phyloP scores from a whole-genome alignment of 2,113 vertebrate species.

The Brachyhypopomus occidentalis region DNA sequence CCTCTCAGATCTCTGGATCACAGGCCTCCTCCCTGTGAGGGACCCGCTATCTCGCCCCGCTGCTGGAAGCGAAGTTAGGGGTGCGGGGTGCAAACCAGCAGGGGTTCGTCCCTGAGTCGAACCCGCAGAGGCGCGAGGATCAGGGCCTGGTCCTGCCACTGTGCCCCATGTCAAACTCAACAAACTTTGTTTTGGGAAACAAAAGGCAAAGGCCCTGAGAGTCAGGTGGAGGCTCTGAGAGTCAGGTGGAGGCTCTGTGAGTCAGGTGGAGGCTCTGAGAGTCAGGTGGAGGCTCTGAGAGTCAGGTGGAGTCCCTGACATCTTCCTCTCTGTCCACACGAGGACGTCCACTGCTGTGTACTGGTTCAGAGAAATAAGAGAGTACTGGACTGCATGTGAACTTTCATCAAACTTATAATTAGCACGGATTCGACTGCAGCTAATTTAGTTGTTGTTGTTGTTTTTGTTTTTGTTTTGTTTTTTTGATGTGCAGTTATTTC shows the following conservation, averaged over 20 bases:
- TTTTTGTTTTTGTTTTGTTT: neutral
- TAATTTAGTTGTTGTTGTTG: neutral
- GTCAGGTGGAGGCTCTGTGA: neutral
- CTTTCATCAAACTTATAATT: slow-evolving; percentile 31
- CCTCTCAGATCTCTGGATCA: neutral
- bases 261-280: neutral
- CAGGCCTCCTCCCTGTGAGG: neutral
- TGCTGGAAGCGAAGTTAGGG: neutral
- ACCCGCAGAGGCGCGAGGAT: slow-evolving; percentile 77
- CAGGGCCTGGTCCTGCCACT: slow-evolving; percentile 73
- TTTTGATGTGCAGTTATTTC: neutral
- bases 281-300: neutral
- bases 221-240: neutral
- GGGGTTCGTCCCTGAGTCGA: slow-evolving; percentile 67
- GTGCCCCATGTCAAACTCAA: slow-evolving; percentile 74
- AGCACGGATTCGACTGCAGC: neutral
- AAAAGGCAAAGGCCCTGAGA: slow-evolving; percentile 60
- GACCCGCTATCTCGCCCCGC: neutral
- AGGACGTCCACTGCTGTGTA: slow-evolving; percentile 59
- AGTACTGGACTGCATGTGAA: slow-evolving; percentile 11
- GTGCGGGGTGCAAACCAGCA: neutral
- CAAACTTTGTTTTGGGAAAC: slow-evolving; percentile 80
- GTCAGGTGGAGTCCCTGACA: neutral
- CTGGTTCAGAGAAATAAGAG: neutral
- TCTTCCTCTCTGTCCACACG: neutral